Evolutionary conservation across 2,888 invertebrate species (phyloP).

Genomic region (Andrena bicolor): DNA sequence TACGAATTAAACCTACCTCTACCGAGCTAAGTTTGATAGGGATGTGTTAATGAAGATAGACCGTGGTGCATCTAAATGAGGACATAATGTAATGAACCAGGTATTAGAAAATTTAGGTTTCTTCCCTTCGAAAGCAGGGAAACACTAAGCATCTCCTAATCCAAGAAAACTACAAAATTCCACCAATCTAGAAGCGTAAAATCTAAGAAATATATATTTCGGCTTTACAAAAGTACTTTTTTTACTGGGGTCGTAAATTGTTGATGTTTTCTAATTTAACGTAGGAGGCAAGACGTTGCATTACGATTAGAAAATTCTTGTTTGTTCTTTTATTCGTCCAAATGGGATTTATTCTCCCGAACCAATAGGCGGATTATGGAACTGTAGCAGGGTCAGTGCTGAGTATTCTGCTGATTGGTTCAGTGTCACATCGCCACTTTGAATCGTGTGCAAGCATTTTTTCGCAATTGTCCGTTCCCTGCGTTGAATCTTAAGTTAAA

Average conservation of each 20-base stretch:
- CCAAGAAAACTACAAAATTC: background rate
- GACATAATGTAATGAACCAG: background rate
- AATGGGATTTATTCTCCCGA: slow-evolving; percentile 13
- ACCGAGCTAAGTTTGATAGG: slow-evolving; percentile 36
- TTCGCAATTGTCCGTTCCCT: background rate
- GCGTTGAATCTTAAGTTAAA: background rate
- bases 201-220: slow-evolving; percentile 2
- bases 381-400: background rate
- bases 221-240: too few species aligned
- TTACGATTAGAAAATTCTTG: too few species aligned
- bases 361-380: slow-evolving; percentile 4
- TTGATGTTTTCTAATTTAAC: too few species aligned
- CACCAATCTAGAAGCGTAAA: background rate
- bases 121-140: background rate
- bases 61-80: slow-evolving; percentile 6
- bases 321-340: too few species aligned
- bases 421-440: background rate
- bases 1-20: slow-evolving; percentile 36
- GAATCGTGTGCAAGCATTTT: background rate
- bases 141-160: background rate
- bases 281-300: too few species aligned
- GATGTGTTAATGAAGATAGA: slow-evolving; percentile 17
- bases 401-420: slow-evolving; percentile 7
- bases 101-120: background rate
- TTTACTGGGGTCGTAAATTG: too few species aligned